Evolutionary conservation across 2,797 vertebrate genomes (phyloP).

Genomic region (Sebastes umbrosus): DNA sequence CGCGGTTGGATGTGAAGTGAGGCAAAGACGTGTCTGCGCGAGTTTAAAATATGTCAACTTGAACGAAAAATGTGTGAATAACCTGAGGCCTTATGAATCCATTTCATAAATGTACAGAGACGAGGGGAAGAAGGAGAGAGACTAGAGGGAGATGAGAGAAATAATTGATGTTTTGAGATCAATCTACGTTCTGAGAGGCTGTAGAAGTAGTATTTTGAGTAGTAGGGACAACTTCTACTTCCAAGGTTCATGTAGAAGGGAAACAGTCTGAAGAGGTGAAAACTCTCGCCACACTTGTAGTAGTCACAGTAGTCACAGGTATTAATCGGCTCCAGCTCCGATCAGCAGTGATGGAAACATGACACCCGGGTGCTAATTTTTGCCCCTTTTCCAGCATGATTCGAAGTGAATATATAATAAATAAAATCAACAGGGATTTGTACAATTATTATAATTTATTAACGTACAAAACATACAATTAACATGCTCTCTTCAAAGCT

Average conservation of each 20-base stretch:
- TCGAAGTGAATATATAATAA: too few species aligned
- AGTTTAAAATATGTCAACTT: not conserved
- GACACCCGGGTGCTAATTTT: too few species aligned
- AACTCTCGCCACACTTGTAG: too few species aligned
- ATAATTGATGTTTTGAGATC: not conserved
- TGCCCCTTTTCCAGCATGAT: accelerated
- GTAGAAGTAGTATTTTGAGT: not conserved
- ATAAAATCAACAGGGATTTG: too few species aligned
- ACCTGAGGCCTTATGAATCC: not conserved
- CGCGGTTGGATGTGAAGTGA: not conserved
- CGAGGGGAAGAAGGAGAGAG: not conserved
- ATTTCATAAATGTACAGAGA: not conserved
- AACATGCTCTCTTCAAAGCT: too few species aligned
- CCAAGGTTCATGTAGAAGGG: not conserved
- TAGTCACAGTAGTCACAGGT: too few species aligned
- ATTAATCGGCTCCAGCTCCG: too few species aligned
- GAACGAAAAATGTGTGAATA: not conserved
- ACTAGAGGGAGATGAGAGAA: not conserved
- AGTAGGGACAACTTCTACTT: not conserved
- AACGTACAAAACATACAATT: too few species aligned
- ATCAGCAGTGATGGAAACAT: too few species aligned
- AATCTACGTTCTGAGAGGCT: not conserved
- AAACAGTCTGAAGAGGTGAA: not conserved
- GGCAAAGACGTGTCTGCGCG: not conserved
- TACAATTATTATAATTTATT: too few species aligned